Evolutionary conservation across 2,113 vertebrate genomes (phyloP).

Genomic region (Gracilinanus agilis): DNA sequence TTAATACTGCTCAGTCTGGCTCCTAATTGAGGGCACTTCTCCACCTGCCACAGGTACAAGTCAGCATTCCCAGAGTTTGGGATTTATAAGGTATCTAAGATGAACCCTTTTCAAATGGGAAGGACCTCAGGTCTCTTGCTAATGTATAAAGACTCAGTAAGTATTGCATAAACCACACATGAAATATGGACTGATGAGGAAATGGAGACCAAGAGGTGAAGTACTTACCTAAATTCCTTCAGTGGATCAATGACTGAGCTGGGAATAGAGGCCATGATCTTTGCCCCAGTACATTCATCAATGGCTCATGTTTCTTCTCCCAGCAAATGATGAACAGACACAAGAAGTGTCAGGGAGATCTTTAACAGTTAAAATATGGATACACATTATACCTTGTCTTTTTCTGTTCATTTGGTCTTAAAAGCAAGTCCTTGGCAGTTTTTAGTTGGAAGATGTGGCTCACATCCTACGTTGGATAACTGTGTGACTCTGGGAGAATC

Average conservation of each 20-base stretch:
- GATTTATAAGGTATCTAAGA: not conserved
- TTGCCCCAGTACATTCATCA: not conserved
- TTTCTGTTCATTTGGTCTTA: not conserved
- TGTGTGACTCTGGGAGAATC: not conserved
- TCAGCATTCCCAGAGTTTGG: not conserved
- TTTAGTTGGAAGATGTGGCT: not conserved
- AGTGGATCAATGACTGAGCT: constrained; percentile 2
- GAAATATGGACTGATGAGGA: constrained; percentile 1
- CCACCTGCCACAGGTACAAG: not conserved
- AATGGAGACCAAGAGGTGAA: constrained; percentile 7
- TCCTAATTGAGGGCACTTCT: not conserved
- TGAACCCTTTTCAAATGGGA: not conserved
- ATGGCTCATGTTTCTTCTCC: not conserved
- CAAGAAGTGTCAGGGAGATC: not conserved
- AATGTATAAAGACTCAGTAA: not conserved
- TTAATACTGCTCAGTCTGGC: not conserved
- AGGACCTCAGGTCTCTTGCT: not conserved
- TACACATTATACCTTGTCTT: not conserved
- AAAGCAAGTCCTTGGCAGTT: not conserved
- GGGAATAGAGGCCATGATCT: constrained; percentile 3
- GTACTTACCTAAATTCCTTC: not conserved
- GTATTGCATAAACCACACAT: not conserved
- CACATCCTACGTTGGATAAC: not conserved
- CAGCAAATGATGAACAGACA: not conserved
- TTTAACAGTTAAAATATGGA: constrained; percentile 3